Conservation (phyloP, 2,797 vertebrate species). For the Sphaeramia orbicularis region DNA sequence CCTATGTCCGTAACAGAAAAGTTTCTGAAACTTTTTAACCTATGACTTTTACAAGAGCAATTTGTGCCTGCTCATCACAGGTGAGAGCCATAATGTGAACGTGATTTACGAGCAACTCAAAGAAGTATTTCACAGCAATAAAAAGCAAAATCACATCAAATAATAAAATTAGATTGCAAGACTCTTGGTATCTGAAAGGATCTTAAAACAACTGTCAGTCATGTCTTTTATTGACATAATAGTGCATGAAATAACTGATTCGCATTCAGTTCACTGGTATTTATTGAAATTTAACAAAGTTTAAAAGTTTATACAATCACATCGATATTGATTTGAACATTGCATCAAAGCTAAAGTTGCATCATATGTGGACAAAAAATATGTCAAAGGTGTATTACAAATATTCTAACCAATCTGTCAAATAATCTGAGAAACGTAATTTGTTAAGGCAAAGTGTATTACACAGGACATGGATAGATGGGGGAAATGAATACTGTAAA, state of each 20-base stretch:
- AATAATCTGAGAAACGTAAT: not conserved
- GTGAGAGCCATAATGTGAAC: not conserved
- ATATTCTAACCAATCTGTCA: no score
- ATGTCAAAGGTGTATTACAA: no score
- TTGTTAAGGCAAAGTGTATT: not conserved
- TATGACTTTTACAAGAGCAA: not conserved
- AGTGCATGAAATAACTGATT: not conserved
- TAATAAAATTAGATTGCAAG: not conserved
- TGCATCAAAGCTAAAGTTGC: not conserved
- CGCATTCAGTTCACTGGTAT: not conserved
- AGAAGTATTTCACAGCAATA: not conserved
- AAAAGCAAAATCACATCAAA: not conserved
- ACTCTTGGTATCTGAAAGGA: not conserved
- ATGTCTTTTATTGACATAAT: not conserved
- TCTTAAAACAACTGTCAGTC: not conserved
- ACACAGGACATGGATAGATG: not conserved
- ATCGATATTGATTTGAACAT: not conserved
- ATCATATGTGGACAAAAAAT: no score
- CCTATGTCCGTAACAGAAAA: not conserved
- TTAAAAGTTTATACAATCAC: not conserved
- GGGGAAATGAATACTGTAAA: not conserved
- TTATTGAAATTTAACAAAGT: slow-evolving; percentile 3
- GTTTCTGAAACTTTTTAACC: not conserved
- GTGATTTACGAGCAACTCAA: not conserved
- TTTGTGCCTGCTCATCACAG: not conserved